phyloP scores from a whole-genome alignment of 2,888 invertebrate genomes.

The Pterobdella sp. region DNA sequence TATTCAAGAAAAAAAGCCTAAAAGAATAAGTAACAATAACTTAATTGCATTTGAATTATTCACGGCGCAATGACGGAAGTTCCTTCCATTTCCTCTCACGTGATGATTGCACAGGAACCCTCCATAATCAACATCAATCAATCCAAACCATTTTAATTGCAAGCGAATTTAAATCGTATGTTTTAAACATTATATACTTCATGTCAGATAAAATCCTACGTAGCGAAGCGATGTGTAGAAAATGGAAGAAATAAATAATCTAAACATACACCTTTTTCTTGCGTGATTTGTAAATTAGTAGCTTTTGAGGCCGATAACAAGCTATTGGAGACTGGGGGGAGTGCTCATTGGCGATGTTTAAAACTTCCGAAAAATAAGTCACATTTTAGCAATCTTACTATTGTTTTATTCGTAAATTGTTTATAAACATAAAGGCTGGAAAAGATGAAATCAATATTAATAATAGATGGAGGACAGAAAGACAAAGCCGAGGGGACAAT shows the following conservation, averaged over 20 bases:
- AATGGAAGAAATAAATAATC: too few species aligned
- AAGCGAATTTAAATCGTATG: too few species aligned
- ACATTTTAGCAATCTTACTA: background rate
- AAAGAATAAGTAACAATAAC: background rate
- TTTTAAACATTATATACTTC: too few species aligned
- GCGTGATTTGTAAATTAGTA: background rate
- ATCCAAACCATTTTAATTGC: too few species aligned
- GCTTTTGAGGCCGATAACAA: background rate
- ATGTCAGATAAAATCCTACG: too few species aligned
- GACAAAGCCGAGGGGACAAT: too few species aligned
- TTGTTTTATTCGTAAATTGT: background rate
- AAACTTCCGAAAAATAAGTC: background rate
- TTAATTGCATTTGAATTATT: conserved; percentile 13
- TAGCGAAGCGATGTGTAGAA: too few species aligned
- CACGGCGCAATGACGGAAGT: conserved; percentile 5
- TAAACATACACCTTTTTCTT: too few species aligned
- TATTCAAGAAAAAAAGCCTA: background rate
- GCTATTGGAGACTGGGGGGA: background rate
- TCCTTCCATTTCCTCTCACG: conserved; percentile 10
- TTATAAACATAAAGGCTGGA: background rate
- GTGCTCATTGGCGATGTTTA: background rate
- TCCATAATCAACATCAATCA: background rate
- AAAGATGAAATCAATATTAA: background rate
- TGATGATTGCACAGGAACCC: conserved; percentile 7
- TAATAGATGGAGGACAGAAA: too few species aligned